Conservation (phyloP, 2,113 vertebrate genomes). For the Progne subis region DNA sequence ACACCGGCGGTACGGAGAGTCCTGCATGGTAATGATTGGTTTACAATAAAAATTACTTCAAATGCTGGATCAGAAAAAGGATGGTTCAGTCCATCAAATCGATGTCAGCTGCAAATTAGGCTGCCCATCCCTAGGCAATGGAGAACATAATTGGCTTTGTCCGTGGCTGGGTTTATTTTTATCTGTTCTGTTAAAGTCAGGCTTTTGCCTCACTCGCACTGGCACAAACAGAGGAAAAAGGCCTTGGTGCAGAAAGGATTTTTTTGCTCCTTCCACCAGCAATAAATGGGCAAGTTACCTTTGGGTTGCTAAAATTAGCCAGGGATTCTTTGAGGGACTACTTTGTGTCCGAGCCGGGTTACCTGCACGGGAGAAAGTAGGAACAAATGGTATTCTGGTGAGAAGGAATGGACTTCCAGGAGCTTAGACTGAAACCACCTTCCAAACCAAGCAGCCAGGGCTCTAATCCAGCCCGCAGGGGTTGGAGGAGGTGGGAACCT, state of each 20-base stretch:
- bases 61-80: conserved; percentile 42
- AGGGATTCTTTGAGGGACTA: neutral
- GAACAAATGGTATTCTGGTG: neutral
- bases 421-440: neutral
- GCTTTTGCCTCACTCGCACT: neutral
- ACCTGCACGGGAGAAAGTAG: neutral
- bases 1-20: conserved; percentile 33
- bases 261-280: neutral
- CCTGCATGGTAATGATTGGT: conserved; percentile 31
- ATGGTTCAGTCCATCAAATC: conserved; percentile 57
- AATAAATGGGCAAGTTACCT: neutral
- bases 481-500: neutral
- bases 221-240: neutral
- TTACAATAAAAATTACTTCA: conserved; percentile 56
- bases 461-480: neutral
- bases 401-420: neutral
- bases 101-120: conserved; percentile 68
- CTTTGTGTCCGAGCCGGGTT: neutral
- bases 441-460: neutral
- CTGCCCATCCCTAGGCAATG: conserved; percentile 66
- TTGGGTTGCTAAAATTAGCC: conserved; percentile 2
- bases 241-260: neutral
- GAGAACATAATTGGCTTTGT: conserved; percentile 61
- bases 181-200: conserved; percentile 40
- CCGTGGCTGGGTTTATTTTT: conserved; percentile 55